Evolutionary conservation across 1,140 invertebrate species (phyloP), one percentile per base, ranked within the genome.

Genomic region (Caligus rogercresseyi): DNA sequence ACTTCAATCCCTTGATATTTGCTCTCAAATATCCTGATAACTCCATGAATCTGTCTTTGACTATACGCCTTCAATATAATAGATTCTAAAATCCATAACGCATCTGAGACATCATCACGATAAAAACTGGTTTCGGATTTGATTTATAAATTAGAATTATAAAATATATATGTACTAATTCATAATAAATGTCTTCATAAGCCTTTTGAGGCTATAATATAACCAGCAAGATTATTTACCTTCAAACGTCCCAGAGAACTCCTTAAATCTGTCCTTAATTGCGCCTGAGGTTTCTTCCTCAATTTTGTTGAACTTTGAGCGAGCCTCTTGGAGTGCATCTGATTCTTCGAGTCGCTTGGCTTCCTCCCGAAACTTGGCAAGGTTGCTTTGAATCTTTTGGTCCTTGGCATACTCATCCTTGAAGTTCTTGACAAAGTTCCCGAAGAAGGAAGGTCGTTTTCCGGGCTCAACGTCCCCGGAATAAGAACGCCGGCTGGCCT

Each of bases 371-470:
- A 98, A 96, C 72, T 96, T 95, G 71, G 91, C 90, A 65, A 98
- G 81, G 67, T 82, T 95, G 67, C 97, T 90, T 78, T 97, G 96
- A 86, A 98, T 93, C 73, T 98, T 92, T 76, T 98, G 96, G 74
- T 94, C 97, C 73, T 93, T 93, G 7, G 83, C 81, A 72, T 97
- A 83, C 72, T 98, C 95, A 67, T 92, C 84, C 71, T 83, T 85
- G 56, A 98, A 83, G 74, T 98, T 97, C 54, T 95, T 87, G 60
- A 95, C 78, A 54, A 98, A 81, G 69, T 89, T 83, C 25, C 85
- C 83, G 66, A 98, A 80, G 72, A 98, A 97, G 25, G 78, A 76
- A 18, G 77, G 54, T 72, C 71, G 61, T 65, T 68, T 13, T 62
- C 31, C 31, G n/a, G 31, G 31, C 7, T 43, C 31, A n/a, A n/a